A percentile compares a stretch with the other conserved stretches of the same genome.
Evolutionary conservation across 1,140 invertebrate genomes (phyloP).

Genomic region (Theocolax elegans): DNA sequence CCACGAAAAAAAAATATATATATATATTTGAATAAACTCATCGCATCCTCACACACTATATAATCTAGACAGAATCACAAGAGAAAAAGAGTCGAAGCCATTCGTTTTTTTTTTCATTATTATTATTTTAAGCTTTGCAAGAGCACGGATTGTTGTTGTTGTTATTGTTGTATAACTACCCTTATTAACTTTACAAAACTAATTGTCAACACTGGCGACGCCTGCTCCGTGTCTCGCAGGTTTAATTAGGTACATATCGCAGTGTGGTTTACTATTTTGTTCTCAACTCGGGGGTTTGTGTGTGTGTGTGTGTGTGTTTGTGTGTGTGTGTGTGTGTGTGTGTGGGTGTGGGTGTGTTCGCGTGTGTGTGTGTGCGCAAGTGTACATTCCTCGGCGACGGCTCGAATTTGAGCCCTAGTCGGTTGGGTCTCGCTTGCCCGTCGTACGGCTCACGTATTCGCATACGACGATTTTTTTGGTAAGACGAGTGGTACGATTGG

Average conservation of each 20-base stretch:
- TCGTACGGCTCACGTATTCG: conserved; percentile 43
- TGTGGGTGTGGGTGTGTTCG: too few species aligned
- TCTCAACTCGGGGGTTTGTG: too few species aligned
- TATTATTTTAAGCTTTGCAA: conserved; percentile 31
- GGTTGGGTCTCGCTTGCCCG: too few species aligned
- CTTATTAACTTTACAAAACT: conserved; percentile 35
- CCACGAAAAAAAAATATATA: too few species aligned
- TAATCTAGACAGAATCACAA: conserved; percentile 39
- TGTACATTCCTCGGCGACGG: too few species aligned
- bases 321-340: too few species aligned
- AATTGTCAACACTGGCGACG: conserved; percentile 22
- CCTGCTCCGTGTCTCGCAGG: neutral
- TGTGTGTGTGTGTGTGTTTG: too few species aligned
- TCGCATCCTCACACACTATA: conserved; percentile 6
- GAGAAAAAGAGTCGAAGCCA: conserved; percentile 34
- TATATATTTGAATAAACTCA: neutral
- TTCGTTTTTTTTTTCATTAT: too few species aligned
- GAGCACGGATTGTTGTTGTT: conserved; percentile 32
- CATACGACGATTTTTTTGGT: conserved; percentile 54
- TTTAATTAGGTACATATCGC: conserved; percentile 19
- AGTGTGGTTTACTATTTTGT: conserved; percentile 12
- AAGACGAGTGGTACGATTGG: conserved; percentile 58
- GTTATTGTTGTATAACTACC: too few species aligned
- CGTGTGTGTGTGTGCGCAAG: conserved; percentile 10
- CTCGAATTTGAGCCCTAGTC: too few species aligned